Base-by-base conservation (phyloP, 2,888 invertebrate species). In the Drosophila rubida region DNA sequence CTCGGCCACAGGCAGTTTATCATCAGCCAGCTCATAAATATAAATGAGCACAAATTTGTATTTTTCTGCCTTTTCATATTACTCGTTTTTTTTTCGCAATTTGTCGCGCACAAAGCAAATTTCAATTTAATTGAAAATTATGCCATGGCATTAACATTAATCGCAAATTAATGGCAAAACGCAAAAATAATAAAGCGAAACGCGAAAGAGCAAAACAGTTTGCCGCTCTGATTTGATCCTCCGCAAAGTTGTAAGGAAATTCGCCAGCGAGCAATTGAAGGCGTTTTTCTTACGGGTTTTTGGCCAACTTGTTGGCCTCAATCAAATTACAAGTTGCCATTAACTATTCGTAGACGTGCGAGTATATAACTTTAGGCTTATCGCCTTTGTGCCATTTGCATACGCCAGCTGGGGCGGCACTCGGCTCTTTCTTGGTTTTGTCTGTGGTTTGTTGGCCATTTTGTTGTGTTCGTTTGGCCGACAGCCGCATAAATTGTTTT, bases 81-180 rank as follows among this genome's bases (percentile, higher is more conserved):
- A 14, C 11, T n/a, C 32, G 25, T 35, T 42, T 32, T 51, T 69
- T 66, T 69, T 61, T 68, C 51, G 77, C 79, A 83, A 78, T 83
- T 82, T 85, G 76, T 86, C 83, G 78, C 67, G 63, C 73, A 75
- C 74, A 77, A 84, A 82, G 80, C 86, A 83, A 83, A 86, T 83
- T 83, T 86, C 63, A 80, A 80, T 83, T 86, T 86, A 83, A 83
- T 83, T 83, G 86, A 86, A 83, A 83, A 83, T 86, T 80, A 83
- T 83, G 86, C 80, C 68, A 58, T 54, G 76, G 82, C 86, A 83
- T 71, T 82, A 81, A 75, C 78, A 85, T 83, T 83, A 83, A 78
- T 68, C 76, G 63, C 53, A 69, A 69, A 72, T 82, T 82, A 72
- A 82, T 80, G 78, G 65, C 57, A 48, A 60, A 72, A 42, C 30